phyloP scores from a whole-genome alignment of 2,113 vertebrate species.

The Pardalotus punctatus region DNA sequence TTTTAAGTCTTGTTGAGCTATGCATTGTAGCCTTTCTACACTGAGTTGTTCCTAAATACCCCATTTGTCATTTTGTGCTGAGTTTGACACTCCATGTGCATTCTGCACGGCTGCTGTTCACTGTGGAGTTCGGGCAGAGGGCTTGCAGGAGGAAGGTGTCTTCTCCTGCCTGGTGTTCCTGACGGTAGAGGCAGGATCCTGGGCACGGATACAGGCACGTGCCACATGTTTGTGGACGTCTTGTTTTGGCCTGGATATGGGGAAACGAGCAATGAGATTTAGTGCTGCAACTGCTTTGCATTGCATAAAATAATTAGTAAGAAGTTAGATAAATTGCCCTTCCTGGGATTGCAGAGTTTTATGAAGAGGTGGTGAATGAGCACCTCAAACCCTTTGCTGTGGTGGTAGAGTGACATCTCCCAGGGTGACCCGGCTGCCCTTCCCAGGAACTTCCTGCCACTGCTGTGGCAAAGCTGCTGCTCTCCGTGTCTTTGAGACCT shows the following conservation, averaged over 20 bases:
- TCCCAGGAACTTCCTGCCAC: neutral
- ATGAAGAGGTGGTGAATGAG: neutral
- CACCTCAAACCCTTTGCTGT: neutral
- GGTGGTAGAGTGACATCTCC: accelerated
- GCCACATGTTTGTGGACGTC: accelerated
- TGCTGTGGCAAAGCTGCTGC: neutral
- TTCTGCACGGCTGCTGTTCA: neutral
- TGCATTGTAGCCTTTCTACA: neutral
- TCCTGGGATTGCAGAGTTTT: neutral
- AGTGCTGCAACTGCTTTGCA: neutral
- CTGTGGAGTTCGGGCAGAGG: neutral
- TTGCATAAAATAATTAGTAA: neutral
- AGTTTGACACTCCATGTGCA: neutral
- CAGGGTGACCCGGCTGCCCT: accelerated
- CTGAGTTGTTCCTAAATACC: neutral
- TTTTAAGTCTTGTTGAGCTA: neutral
- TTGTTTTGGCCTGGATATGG: accelerated
- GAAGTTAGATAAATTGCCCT: neutral
- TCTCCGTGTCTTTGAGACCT: neutral
- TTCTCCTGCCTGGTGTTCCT: neutral
- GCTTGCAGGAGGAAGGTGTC: neutral
- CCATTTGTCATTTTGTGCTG: neutral
- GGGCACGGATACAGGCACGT: accelerated
- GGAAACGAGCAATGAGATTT: neutral
- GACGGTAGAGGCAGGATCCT: neutral